Evolutionary conservation across 53 echinoderm and acorn worm genomes (phyloP).

Genomic region (Actinopyga echinites): DNA sequence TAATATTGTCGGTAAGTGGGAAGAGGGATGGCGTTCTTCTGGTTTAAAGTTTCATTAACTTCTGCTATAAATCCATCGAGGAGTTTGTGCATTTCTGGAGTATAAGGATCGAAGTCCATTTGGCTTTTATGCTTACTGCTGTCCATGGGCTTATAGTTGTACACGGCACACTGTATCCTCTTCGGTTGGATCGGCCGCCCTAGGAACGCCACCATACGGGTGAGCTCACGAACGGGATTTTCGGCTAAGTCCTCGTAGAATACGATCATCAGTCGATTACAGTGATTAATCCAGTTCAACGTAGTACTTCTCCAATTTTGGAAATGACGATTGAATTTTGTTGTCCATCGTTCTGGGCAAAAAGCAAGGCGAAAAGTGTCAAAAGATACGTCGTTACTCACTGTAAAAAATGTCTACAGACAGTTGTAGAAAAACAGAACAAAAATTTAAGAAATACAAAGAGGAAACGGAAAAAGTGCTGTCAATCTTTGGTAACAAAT

Average conservation of each 20-base stretch:
- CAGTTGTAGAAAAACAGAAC: too few species aligned
- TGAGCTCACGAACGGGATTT: conserved; percentile 6
- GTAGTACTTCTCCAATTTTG: conserved; percentile 15
- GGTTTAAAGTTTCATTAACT: conserved; percentile 45
- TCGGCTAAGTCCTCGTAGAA: conserved; percentile 23
- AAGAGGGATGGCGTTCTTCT: background rate
- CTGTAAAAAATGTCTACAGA: too few species aligned
- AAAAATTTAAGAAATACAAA: too few species aligned
- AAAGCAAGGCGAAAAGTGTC: too few species aligned
- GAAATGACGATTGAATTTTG: too few species aligned
- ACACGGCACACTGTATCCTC: conserved; percentile 23
- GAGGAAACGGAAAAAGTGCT: too few species aligned
- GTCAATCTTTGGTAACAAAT: too few species aligned
- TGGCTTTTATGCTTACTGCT: conserved; percentile 6
- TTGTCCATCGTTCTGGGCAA: too few species aligned
- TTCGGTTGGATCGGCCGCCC: conserved; percentile 1
- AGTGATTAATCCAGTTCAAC: conserved; percentile 9
- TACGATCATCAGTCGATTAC: conserved; percentile 39
- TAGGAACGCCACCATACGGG: conserved; percentile 28
- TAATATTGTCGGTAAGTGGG: conserved; percentile 33
- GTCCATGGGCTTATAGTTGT: background rate
- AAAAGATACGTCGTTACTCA: too few species aligned
- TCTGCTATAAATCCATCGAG: conserved; percentile 45
- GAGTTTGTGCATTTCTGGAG: conserved; percentile 23
- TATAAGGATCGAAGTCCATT: conserved; percentile 32